A percentile compares a stretch with the other conserved stretches of the same genome.
phyloP scores from a whole-genome alignment of 2,888 invertebrate species.

The Rhogogaster chlorosoma region DNA sequence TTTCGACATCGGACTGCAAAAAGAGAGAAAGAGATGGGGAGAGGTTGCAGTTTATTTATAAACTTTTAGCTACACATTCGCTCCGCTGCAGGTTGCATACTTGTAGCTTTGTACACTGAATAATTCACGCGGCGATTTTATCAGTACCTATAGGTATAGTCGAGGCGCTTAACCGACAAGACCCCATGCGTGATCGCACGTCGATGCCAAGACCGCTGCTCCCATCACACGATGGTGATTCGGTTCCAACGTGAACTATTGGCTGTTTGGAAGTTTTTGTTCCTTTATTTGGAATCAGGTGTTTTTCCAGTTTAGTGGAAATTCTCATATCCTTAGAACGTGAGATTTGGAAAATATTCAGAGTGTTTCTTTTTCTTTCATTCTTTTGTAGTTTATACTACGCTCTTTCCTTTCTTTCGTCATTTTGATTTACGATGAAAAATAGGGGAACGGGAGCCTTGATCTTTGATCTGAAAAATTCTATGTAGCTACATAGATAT shows the following conservation, averaged over 20 bases:
- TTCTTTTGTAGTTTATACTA: neutral
- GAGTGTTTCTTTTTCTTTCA: neutral
- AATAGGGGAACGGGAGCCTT: neutral
- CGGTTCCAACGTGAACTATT: neutral
- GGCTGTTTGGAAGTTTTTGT: neutral
- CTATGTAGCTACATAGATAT: neutral
- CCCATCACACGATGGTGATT: neutral
- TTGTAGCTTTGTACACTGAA: neutral
- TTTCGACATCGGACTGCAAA: neutral
- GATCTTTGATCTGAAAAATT: neutral
- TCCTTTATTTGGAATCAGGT: neutral
- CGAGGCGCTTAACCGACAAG: neutral
- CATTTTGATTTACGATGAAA: neutral
- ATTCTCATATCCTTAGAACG: neutral
- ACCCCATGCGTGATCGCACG: neutral
- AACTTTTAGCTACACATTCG: neutral
- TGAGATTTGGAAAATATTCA: neutral
- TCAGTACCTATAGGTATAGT: neutral
- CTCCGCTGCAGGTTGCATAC: neutral
- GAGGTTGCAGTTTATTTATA: neutral
- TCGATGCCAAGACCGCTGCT: neutral
- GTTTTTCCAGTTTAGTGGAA: neutral
- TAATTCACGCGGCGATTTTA: slow-evolving; percentile 12
- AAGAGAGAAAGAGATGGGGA: neutral
- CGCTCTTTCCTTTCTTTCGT: neutral